These are phyloP conservation scores for Bettongia penicillata DNA, from an alignment of 2,113 vertebrate genomes.

Conservation along the genomic window DNA sequence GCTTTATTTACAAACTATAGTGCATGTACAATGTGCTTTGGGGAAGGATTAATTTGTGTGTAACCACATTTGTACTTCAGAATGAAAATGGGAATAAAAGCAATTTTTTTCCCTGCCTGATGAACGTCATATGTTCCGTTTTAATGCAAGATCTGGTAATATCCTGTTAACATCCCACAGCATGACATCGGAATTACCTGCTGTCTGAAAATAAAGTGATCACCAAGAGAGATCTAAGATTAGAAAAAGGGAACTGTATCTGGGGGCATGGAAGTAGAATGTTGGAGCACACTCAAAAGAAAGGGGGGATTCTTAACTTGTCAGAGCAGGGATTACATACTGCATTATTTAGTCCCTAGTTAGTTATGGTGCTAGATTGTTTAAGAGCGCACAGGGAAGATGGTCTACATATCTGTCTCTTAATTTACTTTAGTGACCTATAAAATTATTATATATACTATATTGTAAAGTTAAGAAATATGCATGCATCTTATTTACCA, in stretches of 20 bases:
- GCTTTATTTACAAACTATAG: not conserved
- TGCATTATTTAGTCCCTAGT: conserved; percentile 1
- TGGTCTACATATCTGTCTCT: conserved; percentile 8
- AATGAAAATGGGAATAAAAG: conserved; percentile 43
- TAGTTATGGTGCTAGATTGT: not conserved
- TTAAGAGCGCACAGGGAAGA: not conserved
- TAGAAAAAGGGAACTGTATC: not conserved
- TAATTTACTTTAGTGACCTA: conserved; percentile 24
- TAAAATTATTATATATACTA: not conserved
- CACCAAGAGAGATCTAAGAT: conserved; percentile 8
- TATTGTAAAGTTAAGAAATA: conserved; percentile 46
- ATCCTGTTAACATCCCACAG: conserved; percentile 14
- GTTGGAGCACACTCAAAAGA: not conserved
- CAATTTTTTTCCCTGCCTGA: conserved; percentile 6
- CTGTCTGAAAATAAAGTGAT: conserved; percentile 22
- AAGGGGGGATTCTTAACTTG: not conserved
- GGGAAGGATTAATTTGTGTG: not conserved
- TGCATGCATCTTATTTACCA: conserved; percentile 6
- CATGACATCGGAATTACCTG: conserved; percentile 25
- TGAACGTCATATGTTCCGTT: not conserved
- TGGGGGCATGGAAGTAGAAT: not conserved
- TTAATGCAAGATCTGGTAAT: not conserved
- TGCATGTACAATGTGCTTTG: not conserved
- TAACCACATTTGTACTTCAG: conserved; percentile 7
- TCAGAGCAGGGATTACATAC: not conserved